Evolutionary conservation across 1,140 invertebrate species (phyloP), one percentile per base, ranked within the genome.

Genomic region (Drosophila murphyi): DNA sequence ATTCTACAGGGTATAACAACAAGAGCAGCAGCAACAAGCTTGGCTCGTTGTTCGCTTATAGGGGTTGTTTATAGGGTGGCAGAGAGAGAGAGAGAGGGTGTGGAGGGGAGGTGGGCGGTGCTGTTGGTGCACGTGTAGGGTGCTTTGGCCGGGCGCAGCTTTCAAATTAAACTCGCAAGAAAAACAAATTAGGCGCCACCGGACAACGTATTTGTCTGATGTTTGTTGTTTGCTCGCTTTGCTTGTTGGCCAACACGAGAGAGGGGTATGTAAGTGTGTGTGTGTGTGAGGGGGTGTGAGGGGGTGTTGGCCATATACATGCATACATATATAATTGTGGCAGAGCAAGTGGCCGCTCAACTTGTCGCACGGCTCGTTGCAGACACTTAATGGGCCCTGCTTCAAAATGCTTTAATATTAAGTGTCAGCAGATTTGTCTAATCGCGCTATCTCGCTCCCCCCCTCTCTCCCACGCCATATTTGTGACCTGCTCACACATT

Each of bases 91-190:
- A 3, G 35, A 5, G 32, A 37, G 34, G 5, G 37, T 10, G 4
- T 2, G 20, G 12, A 39, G 8, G n/a, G 20, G 20, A 20, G 20
- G 20, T 20, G 20, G 20, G 20, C 1, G 20, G 20, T 20, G 20
- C 20, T 20, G 20, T 20, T 32, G 41, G 47, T 41, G 72, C 65
- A 56, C 35, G 54, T 64, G 73, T 29, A 59, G 41, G 29, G 35
- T 57, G 59, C 43, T 62, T 65, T 68, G 50, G 29, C 29, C 41
- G 63, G 43, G 70, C 56, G 65, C 85, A 83, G 85, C 73, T 83
- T 88, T 88, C 83, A 88, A 88, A 88, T 88, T 80, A 88, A 88
- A 88, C 85, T 88, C 70, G 80, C 77, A 88, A 88, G 80, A 83
- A 88, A 88, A 88, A 88, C 83, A 88, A 88, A 88, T 88, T 88